Percentiles rank a stretch among this genome's conserved stretches.
Conservation (phyloP, 2,797 vertebrate species). For the Pelodytes ibericus region DNA sequence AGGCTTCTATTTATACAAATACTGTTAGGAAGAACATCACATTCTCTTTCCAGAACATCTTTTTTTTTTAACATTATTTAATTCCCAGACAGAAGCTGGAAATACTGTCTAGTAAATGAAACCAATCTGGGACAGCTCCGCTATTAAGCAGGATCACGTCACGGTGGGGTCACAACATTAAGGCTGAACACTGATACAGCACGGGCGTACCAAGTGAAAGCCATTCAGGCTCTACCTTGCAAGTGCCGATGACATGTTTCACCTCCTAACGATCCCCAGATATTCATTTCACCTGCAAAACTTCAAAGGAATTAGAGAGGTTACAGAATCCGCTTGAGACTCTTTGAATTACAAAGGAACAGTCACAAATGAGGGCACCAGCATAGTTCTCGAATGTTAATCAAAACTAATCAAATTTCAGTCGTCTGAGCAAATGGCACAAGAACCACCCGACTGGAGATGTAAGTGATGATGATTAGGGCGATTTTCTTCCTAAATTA, state of each 20-base stretch:
- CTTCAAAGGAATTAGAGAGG: conserved; percentile 32
- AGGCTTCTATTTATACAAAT: no score
- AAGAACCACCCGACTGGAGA: conserved; percentile 43
- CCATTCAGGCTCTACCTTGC: neutral
- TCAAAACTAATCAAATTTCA: conserved; percentile 48
- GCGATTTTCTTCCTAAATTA: conserved; percentile 3
- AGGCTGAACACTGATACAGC: conserved; percentile 14
- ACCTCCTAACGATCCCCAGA: conserved; percentile 2
- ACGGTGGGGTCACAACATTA: conserved; percentile 14
- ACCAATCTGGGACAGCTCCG: conserved; percentile 1
- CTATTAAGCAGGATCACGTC: conserved; percentile 15
- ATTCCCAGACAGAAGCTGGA: neutral
- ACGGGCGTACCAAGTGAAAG: conserved; percentile 12
- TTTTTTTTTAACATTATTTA: neutral
- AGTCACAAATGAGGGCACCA: conserved; percentile 35
- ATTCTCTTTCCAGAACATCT: neutral
- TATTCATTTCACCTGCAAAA: conserved; percentile 46
- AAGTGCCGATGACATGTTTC: conserved; percentile 4
- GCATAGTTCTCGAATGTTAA: conserved; percentile 39
- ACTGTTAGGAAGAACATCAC: no score
- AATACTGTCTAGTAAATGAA: neutral
- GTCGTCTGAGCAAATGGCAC: conserved; percentile 30
- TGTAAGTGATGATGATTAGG: conserved; percentile 47
- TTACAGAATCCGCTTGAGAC: conserved; percentile 25
- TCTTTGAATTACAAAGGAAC: conserved; percentile 36